Percentiles rank a stretch among this genome's conserved stretches.
Conservation (phyloP, 2,888 invertebrate genomes). For the Dexiosoma caninum region DNA sequence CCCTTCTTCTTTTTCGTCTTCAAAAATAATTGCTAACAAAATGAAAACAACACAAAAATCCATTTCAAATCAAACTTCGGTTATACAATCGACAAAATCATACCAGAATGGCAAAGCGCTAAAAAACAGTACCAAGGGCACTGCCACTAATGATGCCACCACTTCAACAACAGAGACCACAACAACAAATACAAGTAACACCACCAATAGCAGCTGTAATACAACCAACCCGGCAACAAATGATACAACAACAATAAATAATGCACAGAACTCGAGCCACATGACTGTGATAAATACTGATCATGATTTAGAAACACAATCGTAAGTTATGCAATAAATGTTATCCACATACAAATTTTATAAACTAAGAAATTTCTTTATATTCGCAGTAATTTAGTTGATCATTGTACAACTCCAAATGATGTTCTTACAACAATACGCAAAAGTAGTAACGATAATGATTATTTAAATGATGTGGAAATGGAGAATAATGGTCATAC, state of each 20-base stretch:
- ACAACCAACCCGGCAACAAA: slow-evolving; percentile 66
- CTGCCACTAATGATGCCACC: slow-evolving; percentile 66
- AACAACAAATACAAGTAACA: not conserved
- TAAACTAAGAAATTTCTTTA: not conserved
- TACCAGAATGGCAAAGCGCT: slow-evolving; percentile 74
- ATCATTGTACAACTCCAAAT: slow-evolving; percentile 63
- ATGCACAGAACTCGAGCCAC: slow-evolving; percentile 61
- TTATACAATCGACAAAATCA: slow-evolving; percentile 86
- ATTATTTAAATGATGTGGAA: slow-evolving; percentile 75
- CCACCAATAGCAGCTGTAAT: slow-evolving; percentile 68
- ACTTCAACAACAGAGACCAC: not conserved
- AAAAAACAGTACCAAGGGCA: slow-evolving; percentile 67
- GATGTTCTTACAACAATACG: slow-evolving; percentile 60
- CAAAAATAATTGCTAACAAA: slow-evolving; percentile 61
- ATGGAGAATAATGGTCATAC: slow-evolving; percentile 78
- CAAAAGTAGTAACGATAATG: slow-evolving; percentile 66
- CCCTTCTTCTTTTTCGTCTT: slow-evolving; percentile 70
- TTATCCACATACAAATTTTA: not conserved
- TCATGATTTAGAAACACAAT: slow-evolving; percentile 69
- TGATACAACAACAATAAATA: slow-evolving; percentile 46
- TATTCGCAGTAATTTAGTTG: slow-evolving; percentile 66
- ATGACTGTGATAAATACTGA: slow-evolving; percentile 66
- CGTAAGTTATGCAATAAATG: slow-evolving; percentile 52
- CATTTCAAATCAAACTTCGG: slow-evolving; percentile 84
- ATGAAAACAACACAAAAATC: slow-evolving; percentile 68